Evolutionary conservation across 2,888 invertebrate species (phyloP), one percentile per base, ranked within the genome.

Genomic region (Oasisia sp.): DNA sequence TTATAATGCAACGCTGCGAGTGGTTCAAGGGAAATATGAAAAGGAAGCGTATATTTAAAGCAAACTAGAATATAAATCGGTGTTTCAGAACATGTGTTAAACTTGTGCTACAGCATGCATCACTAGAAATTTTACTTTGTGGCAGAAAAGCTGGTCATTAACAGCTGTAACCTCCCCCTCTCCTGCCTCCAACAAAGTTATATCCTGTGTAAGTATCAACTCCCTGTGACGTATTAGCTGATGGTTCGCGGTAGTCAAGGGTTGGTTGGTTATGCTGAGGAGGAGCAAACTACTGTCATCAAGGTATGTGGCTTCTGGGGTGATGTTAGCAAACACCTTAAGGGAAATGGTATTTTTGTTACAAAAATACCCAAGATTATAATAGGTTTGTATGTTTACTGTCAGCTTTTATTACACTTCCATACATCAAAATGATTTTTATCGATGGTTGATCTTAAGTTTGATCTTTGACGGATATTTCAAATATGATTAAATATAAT

Each of bases 241-340:
- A 74, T 74, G 74, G 74, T 74, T 27, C 27, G 5, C n/a, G 27
- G 27, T 74, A 74, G n/a, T 27, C n/a, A n/a, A 19, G n/a, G 74
- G 19, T 74, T 74, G 74, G 27, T 74, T 74, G 74, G 74, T 74
- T 74, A n/a, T 74, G 74, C 74, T 74, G 74, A 74, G 74, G 74
- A 74, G 19, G 74, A 19, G 27, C 74, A 74, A 74, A 27, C 74
- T 74, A n/a, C 74, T 19, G 14, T 5, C 27, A 74, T 74, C 74
- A 74, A 74, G 74, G 74, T 74, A 74, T 19, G 74, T 74, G 14
- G 7, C 27, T 7, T n/a, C 7, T 74, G 27, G 0, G 5, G 74
- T 74, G 74, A n/a, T 74, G 74, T 27, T 74, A 7, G n/a, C 74
- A 19, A 27, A 74, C 74, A 74, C 19, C 74, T 74, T 27, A 0